A percentile compares a stretch with the other conserved stretches of the same genome.
phyloP scores from a whole-genome alignment of 1,140 invertebrate genomes.

The Sitophilus oryzae region DNA sequence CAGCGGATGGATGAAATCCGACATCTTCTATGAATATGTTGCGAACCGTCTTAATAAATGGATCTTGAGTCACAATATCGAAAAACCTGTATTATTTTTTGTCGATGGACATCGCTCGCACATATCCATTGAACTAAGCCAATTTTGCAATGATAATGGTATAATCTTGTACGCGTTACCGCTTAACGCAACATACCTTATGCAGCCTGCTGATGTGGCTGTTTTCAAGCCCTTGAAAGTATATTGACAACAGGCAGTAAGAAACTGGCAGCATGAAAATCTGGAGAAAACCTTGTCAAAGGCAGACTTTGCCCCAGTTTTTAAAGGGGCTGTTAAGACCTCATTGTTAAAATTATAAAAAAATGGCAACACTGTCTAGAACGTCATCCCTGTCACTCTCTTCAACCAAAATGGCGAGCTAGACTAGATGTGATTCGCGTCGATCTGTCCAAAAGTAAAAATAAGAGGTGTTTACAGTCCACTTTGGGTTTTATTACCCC shows the following conservation, averaged over 20 bases:
- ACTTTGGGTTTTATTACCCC: too few species aligned
- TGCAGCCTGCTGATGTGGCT: constrained; percentile 19
- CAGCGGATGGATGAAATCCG: constrained; percentile 41
- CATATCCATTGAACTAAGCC: constrained; percentile 32
- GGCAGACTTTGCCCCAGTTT: too few species aligned
- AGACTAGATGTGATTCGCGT: too few species aligned
- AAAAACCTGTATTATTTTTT: constrained; percentile 40
- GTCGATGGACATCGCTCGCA: constrained; percentile 40
- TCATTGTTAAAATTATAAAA: too few species aligned
- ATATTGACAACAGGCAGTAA: constrained; percentile 1
- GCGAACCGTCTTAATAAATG: constrained; percentile 35
- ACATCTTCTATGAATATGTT: constrained; percentile 41
- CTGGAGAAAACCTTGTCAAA: too few species aligned
- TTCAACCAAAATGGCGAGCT: too few species aligned
- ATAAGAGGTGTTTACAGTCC: too few species aligned
- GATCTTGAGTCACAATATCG: constrained; percentile 28
- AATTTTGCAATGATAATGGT: constrained; percentile 6
- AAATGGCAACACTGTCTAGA: too few species aligned
- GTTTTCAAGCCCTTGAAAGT: constrained; percentile 19
- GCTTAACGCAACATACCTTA: constrained; percentile 11
- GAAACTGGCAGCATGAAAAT: too few species aligned
- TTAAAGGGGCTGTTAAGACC: too few species aligned
- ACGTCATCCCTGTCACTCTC: too few species aligned
- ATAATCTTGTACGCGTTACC: constrained; percentile 4
- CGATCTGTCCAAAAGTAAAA: too few species aligned